Percentiles rank a stretch among this genome's conserved stretches.
These are phyloP conservation scores for Drosophila navojoa DNA, from an alignment of 1,140 invertebrate genomes.

Conservation along the genomic window DNA sequence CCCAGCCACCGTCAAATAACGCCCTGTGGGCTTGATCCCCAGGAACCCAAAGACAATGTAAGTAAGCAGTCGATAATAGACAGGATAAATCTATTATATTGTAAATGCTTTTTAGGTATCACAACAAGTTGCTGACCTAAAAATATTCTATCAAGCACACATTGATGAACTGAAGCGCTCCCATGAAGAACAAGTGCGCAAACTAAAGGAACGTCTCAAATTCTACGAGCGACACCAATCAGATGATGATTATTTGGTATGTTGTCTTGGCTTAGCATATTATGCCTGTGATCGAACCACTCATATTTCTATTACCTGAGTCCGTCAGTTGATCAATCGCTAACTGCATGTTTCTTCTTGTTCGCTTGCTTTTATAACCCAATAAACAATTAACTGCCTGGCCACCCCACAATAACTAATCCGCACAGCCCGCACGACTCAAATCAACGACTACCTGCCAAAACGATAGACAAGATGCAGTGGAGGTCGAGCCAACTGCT, in stretches of 20 bases:
- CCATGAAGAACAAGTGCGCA: slow-evolving; percentile 66
- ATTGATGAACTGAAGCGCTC: slow-evolving; percentile 67
- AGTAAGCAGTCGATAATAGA: background rate
- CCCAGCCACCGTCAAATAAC: slow-evolving; percentile 80
- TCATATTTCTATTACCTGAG: background rate
- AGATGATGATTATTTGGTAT: slow-evolving; percentile 80
- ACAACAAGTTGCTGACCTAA: slow-evolving; percentile 64
- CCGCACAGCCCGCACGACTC: slow-evolving; percentile 37
- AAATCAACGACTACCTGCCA: slow-evolving; percentile 58
- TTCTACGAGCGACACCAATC: slow-evolving; percentile 71
- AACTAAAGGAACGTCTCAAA: slow-evolving; percentile 64
- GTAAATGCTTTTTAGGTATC: slow-evolving; percentile 28
- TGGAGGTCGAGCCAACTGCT: background rate
- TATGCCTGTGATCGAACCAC: too few species aligned
- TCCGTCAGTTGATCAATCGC: slow-evolving; percentile 40
- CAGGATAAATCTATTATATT: background rate
- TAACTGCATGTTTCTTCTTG: slow-evolving; percentile 73
- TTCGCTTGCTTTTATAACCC: slow-evolving; percentile 61
- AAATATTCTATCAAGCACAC: slow-evolving; percentile 74
- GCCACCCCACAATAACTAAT: slow-evolving; percentile 42
- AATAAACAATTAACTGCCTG: slow-evolving; percentile 69
- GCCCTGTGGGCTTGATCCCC: slow-evolving; percentile 48
- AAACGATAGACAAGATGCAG: background rate
- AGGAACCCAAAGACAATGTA: slow-evolving; percentile 43
- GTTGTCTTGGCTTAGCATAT: background rate